Conservation (phyloP, 2,797 vertebrate species). For the Tapirus indicus region DNA sequence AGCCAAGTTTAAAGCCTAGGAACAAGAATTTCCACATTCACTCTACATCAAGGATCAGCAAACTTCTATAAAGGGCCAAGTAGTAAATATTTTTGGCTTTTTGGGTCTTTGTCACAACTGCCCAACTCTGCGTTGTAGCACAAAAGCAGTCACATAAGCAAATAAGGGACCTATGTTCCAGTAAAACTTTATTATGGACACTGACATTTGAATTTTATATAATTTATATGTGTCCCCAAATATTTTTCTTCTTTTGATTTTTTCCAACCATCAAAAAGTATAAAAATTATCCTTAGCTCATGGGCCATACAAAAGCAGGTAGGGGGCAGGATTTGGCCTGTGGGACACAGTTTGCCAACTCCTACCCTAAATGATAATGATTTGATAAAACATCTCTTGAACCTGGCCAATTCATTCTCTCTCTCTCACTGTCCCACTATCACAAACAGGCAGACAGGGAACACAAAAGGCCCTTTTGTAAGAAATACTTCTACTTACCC, state of each 20-base stretch:
- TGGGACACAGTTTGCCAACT: not conserved
- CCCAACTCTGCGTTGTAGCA: not conserved
- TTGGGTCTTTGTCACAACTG: not conserved
- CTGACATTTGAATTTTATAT: not conserved
- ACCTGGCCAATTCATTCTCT: not conserved
- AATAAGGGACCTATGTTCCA: not conserved
- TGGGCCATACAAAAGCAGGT: not conserved
- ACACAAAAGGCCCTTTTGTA: not conserved
- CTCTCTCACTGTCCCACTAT: too few species aligned
- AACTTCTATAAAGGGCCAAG: not conserved
- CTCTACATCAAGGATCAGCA: not conserved
- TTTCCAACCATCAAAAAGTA: constrained; percentile 13
- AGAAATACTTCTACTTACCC: not conserved
- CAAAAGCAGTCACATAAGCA: not conserved
- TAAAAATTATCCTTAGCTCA: not conserved
- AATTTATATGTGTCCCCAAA: not conserved
- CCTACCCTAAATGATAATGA: not conserved
- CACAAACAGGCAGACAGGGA: not conserved
- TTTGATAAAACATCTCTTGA: constrained; percentile 19
- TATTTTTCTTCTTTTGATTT: constrained; percentile 29
- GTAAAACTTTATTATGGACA: not conserved
- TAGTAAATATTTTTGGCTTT: not conserved
- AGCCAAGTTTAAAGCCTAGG: constrained; percentile 11
- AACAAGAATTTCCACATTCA: constrained; percentile 14
- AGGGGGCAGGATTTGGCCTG: not conserved